phyloP scores from a whole-genome alignment of 1,140 invertebrate genomes.

The Drosophila simulans region DNA sequence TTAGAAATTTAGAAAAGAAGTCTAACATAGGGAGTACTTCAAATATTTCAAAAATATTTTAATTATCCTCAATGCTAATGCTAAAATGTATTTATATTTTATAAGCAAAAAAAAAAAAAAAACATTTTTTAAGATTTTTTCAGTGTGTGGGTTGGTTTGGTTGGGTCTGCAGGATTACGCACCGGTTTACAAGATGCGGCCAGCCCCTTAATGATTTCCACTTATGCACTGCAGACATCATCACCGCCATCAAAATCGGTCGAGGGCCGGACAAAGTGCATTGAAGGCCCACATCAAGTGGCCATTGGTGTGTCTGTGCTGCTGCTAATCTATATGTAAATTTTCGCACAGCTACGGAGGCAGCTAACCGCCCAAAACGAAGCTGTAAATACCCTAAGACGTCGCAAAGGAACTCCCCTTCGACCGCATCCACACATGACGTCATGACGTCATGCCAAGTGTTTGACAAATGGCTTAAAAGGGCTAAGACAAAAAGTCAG shows the following conservation, averaged over 20 bases:
- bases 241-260: conserved; percentile 25
- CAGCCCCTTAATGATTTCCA: conserved; percentile 75
- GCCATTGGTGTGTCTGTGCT: conserved; percentile 33
- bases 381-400: conserved; percentile 38
- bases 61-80: too few relatives aligned
- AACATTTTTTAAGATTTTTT: not conserved
- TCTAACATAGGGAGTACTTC: too few relatives aligned
- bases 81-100: too few relatives aligned
- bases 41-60: too few relatives aligned
- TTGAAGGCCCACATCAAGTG: conserved; percentile 41
- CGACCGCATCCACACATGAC: conserved; percentile 49
- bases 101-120: too few relatives aligned
- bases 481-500: conserved; percentile 58
- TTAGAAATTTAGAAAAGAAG: too few relatives aligned
- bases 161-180: conserved; percentile 63
- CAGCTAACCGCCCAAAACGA: conserved; percentile 23
- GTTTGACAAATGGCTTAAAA: conserved; percentile 78
- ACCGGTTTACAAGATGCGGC: conserved; percentile 78
- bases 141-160: conserved; percentile 8
- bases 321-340: conserved; percentile 81
- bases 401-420: not conserved
- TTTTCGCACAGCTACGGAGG: conserved; percentile 44
- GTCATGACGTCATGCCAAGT: conserved; percentile 74
- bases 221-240: conserved; percentile 69
- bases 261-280: conserved; percentile 50